Evolutionary conservation across 2,888 invertebrate genomes (phyloP).

Genomic region (Acrobasis consociella): DNA sequence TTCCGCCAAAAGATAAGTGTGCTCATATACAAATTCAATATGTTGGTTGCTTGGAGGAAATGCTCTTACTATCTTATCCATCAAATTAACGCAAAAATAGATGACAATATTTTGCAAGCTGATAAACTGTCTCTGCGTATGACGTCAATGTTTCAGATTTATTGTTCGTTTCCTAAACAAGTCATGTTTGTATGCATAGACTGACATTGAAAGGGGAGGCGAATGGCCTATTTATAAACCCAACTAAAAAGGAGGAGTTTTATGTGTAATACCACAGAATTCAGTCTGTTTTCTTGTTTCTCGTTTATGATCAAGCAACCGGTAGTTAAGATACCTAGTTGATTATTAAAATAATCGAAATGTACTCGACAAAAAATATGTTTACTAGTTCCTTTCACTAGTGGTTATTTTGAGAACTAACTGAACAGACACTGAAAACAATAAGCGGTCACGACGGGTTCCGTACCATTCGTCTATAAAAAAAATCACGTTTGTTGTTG

Average conservation of each 20-base stretch:
- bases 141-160: conserved; percentile 41
- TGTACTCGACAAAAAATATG: no score
- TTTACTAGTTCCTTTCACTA: no score
- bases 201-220: background rate
- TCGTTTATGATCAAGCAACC: no score
- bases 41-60: conserved; percentile 71
- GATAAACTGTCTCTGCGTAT: conserved; percentile 45
- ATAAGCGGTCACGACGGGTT: no score
- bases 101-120: conserved; percentile 50
- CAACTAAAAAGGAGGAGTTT: background rate
- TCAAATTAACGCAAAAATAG: conserved; percentile 54
- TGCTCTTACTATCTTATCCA: conserved; percentile 57
- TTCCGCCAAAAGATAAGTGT: conserved; percentile 41
- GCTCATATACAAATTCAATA: conserved; percentile 41
- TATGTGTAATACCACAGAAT: no score
- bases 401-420: no score
- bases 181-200: conserved; percentile 4
- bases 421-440: no score
- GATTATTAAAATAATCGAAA: no score
- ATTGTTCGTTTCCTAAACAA: conserved; percentile 26
- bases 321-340: no score
- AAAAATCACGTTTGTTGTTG: no score
- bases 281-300: no score
- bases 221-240: background rate
- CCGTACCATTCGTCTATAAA: no score